Conservation (phyloP, 2,113 vertebrate species). For the Nestor notabilis region DNA sequence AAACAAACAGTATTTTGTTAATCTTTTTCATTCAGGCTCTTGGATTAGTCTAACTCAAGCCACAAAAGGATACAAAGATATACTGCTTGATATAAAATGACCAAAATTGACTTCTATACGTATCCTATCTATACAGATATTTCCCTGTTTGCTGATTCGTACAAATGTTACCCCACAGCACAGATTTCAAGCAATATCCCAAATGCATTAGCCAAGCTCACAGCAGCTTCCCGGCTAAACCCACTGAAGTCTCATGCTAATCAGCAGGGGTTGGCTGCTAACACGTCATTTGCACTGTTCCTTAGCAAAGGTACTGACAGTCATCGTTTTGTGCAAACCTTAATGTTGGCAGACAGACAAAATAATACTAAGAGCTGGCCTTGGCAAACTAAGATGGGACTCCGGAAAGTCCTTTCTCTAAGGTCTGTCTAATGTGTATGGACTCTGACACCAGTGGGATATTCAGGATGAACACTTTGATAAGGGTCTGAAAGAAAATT, state of each 20-base stretch:
- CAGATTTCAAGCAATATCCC: not conserved
- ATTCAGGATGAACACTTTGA: not conserved
- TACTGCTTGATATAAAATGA: not conserved
- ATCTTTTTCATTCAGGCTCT: not conserved
- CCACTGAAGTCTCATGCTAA: not conserved
- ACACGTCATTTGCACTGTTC: not conserved
- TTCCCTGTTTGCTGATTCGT: not conserved
- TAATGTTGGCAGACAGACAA: not conserved
- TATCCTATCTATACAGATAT: not conserved
- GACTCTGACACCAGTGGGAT: not conserved
- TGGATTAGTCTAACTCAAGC: not conserved
- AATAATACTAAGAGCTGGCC: not conserved
- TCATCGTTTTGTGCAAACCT: not conserved
- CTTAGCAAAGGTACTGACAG: not conserved
- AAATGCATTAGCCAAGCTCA: not conserved
- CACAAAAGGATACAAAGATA: not conserved
- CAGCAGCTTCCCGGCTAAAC: not conserved
- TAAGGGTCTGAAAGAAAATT: not conserved
- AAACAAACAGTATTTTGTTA: not conserved
- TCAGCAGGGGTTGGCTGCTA: not conserved
- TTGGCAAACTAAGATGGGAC: not conserved
- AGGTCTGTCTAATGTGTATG: not conserved
- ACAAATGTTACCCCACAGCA: not conserved
- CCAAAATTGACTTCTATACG: not conserved
- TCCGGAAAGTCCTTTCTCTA: not conserved